Conservation (phyloP, 2,113 vertebrate species). For the Pholis gunnellus region DNA sequence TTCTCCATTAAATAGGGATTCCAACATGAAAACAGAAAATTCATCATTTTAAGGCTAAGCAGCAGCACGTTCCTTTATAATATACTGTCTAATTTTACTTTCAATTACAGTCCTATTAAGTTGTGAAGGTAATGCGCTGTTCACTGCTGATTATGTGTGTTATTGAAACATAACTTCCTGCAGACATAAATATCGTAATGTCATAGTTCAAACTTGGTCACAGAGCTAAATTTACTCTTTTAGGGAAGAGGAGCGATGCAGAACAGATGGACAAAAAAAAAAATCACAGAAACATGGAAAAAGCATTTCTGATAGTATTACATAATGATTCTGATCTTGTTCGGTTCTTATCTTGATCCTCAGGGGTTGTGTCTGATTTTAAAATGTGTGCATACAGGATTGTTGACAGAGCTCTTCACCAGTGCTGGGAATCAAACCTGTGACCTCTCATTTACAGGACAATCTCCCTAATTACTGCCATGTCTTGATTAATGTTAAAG, state of each 20-base stretch:
- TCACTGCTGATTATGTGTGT: background rate
- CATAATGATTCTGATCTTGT: slow-evolving; percentile 24
- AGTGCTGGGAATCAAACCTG: slow-evolving; percentile 9
- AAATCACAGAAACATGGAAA: slow-evolving; percentile 25
- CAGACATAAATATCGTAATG: background rate
- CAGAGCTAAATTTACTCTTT: slow-evolving; percentile 7
- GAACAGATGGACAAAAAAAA: background rate
- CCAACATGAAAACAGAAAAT: background rate
- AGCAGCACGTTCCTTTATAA: background rate
- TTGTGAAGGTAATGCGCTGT: background rate
- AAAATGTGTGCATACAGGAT: background rate
- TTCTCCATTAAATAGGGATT: background rate
- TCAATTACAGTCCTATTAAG: slow-evolving; percentile 9
- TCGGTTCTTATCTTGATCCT: background rate
- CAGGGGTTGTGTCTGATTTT: background rate
- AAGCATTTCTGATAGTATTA: slow-evolving; percentile 36
- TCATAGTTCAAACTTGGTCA: background rate
- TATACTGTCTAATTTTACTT: no score
- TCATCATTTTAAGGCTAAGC: background rate
- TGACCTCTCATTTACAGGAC: slow-evolving; percentile 18
- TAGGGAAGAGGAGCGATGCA: no score
- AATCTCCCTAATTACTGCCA: slow-evolving; percentile 16
- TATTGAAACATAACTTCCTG: slow-evolving; percentile 3
- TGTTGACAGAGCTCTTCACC: slow-evolving; percentile 9
- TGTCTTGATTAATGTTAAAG: slow-evolving; percentile 14